Percentiles rank a stretch among this genome's conserved stretches.
These are phyloP conservation scores for Muscicapa adusta DNA, from an alignment of 2,113 vertebrate species.

Conservation along the genomic window DNA sequence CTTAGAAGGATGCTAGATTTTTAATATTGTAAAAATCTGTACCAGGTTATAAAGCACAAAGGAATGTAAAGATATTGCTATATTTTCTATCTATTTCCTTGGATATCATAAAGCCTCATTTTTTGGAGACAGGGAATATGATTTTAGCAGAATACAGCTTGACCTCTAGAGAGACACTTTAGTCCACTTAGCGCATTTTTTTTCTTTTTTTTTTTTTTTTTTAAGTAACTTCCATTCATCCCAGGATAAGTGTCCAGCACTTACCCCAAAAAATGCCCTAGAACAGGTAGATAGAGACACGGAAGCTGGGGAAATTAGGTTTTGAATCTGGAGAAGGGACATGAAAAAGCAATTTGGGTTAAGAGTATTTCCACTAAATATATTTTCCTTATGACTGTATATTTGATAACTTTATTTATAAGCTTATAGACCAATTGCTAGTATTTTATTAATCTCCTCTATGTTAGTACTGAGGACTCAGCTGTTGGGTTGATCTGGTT, in stretches of 20 bases:
- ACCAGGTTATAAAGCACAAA: not conserved
- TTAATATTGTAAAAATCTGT: not conserved
- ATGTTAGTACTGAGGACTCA: not conserved
- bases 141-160: not conserved
- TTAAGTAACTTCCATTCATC: not conserved
- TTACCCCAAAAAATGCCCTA: not conserved
- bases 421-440: not conserved
- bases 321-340: fast-evolving
- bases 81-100: not conserved
- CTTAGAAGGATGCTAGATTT: not conserved
- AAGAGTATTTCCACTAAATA: not conserved
- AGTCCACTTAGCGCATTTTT: not conserved
- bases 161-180: not conserved
- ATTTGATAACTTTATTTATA: not conserved
- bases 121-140: not conserved
- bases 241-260: not conserved
- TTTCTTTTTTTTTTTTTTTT: fast-evolving
- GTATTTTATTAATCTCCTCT: not conserved
- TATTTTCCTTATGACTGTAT: not conserved
- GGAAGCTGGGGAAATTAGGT: not conserved
- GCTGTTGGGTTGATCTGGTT: not conserved
- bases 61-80: not conserved
- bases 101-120: not conserved
- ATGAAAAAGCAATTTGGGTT: not conserved
- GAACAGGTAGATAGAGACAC: not conserved